Base-by-base conservation (phyloP, 2,888 invertebrate genomes). In the Athalia rosae region DNA sequence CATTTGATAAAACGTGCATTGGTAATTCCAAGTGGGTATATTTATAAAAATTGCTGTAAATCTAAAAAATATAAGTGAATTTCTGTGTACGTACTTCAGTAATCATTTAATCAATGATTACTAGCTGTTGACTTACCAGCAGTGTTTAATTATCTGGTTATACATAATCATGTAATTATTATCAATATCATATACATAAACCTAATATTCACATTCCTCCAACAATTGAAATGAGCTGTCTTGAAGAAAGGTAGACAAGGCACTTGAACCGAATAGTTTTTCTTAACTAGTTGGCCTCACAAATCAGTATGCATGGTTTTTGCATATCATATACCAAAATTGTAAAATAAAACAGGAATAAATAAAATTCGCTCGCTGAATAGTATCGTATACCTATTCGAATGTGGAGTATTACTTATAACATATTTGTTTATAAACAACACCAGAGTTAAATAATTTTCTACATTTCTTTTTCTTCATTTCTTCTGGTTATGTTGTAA, bases 181-280 rank as follows among this genome's bases (percentile, higher is more conserved):
- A 81, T 80, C 79, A 76, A 64, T 79, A 80, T 80, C 69, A 79
- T 80, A 76, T 77, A 81, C 78, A 81, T 84, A 83, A 82, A 79
- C 84, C 85, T 85, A 86, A 83, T 88, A 89, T 88, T 88, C 88
- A 88, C 88, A 89, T 88, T 88, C 88, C 87, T 88, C 87, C 87
- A 89, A 88, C 88, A 88, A 88, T 88, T 87, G 86, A 88, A 88
- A 89, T 89, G 88, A 89, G 88, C 88, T 88, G 87, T 88, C 87
- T 85, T 82, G 87, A 88, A 89, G 88, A 88, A 89, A 88, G 87
- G 74, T 88, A 87, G 88, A 89, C 89, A 88, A 88, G 89, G 89
- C 89, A 89, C 88, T 89, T 88, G 86, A 89, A 88, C 88, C 86
- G 86, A 89, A 88, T 86, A 88, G 85, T 84, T 83, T 85, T 84